Conservation (phyloP, 2,888 invertebrate species). For the Chloroclysta siterata region DNA sequence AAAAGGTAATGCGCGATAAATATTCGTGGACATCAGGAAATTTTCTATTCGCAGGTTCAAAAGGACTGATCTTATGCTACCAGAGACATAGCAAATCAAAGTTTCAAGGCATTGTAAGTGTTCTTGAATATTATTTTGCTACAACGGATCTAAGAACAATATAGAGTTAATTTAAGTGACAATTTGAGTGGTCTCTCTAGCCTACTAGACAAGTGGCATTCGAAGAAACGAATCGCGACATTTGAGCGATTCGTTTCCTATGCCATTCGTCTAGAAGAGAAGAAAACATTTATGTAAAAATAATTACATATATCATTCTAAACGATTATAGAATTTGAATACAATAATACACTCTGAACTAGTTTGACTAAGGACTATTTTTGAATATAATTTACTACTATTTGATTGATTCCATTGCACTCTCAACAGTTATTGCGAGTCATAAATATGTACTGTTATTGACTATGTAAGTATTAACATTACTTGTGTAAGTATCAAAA, state of each 20-base stretch:
- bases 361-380: constrained; percentile 20
- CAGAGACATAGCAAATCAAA: background rate
- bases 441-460: constrained; percentile 50
- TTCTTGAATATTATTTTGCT: background rate
- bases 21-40: background rate
- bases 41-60: background rate
- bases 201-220: constrained; percentile 1
- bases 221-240: constrained; percentile 1
- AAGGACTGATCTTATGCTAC: background rate
- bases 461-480: constrained; percentile 50
- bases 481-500: constrained; percentile 71
- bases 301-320: constrained; percentile 2
- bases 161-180: background rate
- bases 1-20: background rate
- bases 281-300: background rate
- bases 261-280: constrained; percentile 7
- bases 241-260: background rate
- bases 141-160: constrained; percentile 1
- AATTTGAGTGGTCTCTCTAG: background rate
- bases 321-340: constrained; percentile 14
- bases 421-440: constrained; percentile 55
- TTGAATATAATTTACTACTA: constrained; percentile 21
- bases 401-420: constrained; percentile 55
- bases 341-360: constrained; percentile 8
- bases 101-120: background rate